Evolutionary conservation across 2,113 vertebrate species (phyloP).

Genomic region (Carettochelys insculpta): DNA sequence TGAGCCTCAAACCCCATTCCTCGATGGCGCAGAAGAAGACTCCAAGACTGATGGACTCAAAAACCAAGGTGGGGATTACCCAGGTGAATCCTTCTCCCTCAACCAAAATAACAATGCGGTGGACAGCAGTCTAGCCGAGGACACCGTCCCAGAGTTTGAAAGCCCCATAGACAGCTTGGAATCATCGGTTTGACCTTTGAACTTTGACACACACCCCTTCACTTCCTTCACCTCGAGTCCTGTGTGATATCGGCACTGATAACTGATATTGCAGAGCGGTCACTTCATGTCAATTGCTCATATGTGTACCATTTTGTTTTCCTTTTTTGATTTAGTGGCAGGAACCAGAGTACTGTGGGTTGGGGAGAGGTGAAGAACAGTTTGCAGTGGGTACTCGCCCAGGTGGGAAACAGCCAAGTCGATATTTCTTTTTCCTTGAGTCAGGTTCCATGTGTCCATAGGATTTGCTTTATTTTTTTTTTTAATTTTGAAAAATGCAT

Average conservation of each 20-base stretch:
- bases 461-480: neutral
- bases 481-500: conserved; percentile 54
- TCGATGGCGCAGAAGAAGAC: conserved; percentile 82
- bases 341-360: conserved; percentile 55
- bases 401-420: conserved; percentile 47
- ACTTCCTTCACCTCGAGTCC: conserved; percentile 18
- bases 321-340: conserved; percentile 27
- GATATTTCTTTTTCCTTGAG: conserved; percentile 38
- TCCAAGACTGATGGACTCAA: conserved; percentile 66
- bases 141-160: conserved; percentile 57
- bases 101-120: conserved; percentile 81
- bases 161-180: conserved; percentile 80
- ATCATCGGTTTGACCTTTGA: conserved; percentile 78
- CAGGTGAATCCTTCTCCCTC: conserved; percentile 26
- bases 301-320: conserved; percentile 31
- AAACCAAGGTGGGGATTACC: conserved; percentile 52
- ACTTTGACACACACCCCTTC: conserved; percentile 40
- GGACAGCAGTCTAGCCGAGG: conserved; percentile 69
- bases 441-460: conserved; percentile 3
- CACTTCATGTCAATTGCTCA: conserved; percentile 66
- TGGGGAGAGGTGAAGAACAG: neutral
- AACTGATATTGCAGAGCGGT: conserved; percentile 52
- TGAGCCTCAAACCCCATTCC: conserved; percentile 80
- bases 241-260: conserved; percentile 48
- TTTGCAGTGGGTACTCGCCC: conserved; percentile 52